Evolutionary conservation across 2,113 vertebrate genomes (phyloP), one percentile per base, ranked within the genome.

Genomic region (Vimba vimba): DNA sequence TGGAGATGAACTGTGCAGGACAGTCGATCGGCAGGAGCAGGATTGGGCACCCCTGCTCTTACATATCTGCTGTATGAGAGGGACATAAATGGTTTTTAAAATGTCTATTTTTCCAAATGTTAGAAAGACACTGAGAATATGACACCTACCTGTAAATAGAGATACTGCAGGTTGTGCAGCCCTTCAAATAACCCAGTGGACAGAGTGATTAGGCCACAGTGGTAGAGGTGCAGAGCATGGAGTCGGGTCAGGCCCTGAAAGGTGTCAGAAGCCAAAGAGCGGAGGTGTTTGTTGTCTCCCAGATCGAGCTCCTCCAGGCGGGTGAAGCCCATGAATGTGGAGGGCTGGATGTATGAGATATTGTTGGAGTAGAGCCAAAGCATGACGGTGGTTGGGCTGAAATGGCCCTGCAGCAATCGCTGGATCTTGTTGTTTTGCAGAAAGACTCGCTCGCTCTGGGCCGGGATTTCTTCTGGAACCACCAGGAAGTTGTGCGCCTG

Each of bases 321-420:
- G 86, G 95, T 90, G 0, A 99, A 98, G 88, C 97, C 98, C 0
- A 94, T 94, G n/a, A 99, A 99, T 85, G 97, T 96, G 89, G 94
- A 95, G 12, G 98, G 97, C 88, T 98, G 96, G 8, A 99, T 97
- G 93, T 96, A 97, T 90, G 97, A 97, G 91, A 99, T 97, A 92
- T 99, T 99, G 93, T 99, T 99, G 93, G 98, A 98, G 91, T 99
- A 99, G 87, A 99, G 96, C 98, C 97, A 99, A 86, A 99, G 93
- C 91, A 96, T 98, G 92, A 97, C 96, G 87, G 96, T 96, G 90
- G 96, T 95, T 0, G 97, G 96, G 86, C 96, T 97, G 95, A 99
- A 98, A 94, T 97, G 97, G 83, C 97, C 97, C 1, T 94, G 95
- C 43, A 96, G 96, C 47, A 99, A 95, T 89, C 96, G 89, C 85